phyloP scores from a whole-genome alignment of 2,113 vertebrate genomes.

The Antechinus stuartii region DNA sequence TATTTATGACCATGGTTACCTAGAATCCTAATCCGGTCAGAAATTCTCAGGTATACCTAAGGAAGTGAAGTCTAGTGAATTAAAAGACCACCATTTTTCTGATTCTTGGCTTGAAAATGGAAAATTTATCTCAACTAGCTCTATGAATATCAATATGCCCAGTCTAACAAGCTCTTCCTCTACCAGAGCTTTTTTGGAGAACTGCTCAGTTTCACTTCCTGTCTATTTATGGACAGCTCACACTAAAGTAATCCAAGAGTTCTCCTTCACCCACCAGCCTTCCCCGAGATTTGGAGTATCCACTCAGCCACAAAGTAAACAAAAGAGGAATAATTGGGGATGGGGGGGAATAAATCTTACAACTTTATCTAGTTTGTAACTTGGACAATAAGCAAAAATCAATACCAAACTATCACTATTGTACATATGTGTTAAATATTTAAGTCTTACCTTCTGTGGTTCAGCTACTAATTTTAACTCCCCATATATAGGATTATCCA shows the following conservation, averaged over 20 bases:
- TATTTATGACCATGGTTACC: not conserved
- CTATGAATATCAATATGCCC: not conserved
- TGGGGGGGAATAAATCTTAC: not conserved
- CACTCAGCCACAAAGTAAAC: not conserved
- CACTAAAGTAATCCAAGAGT: not conserved
- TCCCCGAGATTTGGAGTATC: not conserved
- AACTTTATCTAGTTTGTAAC: not conserved
- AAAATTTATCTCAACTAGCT: not conserved
- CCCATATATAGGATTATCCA: slow-evolving; percentile 82
- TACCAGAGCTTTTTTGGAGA: not conserved
- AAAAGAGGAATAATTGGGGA: not conserved
- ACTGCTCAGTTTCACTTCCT: not conserved
- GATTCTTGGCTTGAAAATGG: not conserved
- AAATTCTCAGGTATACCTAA: not conserved
- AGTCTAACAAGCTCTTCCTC: not conserved
- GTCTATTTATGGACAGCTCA: not conserved
- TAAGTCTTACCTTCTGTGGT: slow-evolving; percentile 89
- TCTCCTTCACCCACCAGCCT: not conserved
- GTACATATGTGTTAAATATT: not conserved
- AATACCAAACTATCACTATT: not conserved
- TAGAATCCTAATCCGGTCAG: not conserved
- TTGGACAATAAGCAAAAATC: not conserved
- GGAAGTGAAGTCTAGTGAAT: not conserved
- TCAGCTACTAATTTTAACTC: slow-evolving; percentile 92
- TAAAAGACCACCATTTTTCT: not conserved